Evolutionary conservation across 2,888 invertebrate species (phyloP), one percentile per base, ranked within the genome.

Genomic region (Tholera decimalis): DNA sequence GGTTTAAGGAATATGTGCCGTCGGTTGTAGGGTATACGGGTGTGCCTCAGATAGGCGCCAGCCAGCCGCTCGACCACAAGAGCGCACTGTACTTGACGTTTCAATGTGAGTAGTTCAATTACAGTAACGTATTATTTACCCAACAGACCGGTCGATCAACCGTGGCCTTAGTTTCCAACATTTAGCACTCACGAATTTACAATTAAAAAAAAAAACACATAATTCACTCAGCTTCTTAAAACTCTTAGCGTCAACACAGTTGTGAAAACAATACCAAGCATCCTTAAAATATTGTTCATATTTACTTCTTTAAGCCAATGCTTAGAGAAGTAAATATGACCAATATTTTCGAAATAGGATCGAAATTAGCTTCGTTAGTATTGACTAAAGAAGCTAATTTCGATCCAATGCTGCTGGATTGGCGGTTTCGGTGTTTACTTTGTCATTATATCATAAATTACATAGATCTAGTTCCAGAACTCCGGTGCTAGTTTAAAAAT

Each of bases 71-170:
- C 72, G 65, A 75, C 83, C 82, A 94, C 90, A 93, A 93, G 89
- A 88, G 86, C 81, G 82, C 87, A 86, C 92, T 94, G 93, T 94
- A 93, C 88, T 84, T 83, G 73, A 79, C 82, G 84, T 79, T 85
- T 84, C 85, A 80, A 86, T 88, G 83, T 83, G 86, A 90, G 85
- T 82, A 79, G 81, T 76, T 80, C 83, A 85, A 87, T 89, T 86
- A 88, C 85, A 85, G 82, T 84, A 77, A 81, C 78, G 77, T 79
- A 75, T 76, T 79, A 75, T 76, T 74, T 70, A 77, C 79, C 60
- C 77, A 54, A 73, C 82, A 72, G 71, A 77, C 73, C 68, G 83
- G 82, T 82, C 84, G 80, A 85, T 85, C 83, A 85, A 84, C 84
- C 83, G 81, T 77, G 72, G 77, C 71, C 79, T 83, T 63, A 72